phyloP scores from a whole-genome alignment of 2,113 vertebrate species.

The Alectura lathami region DNA sequence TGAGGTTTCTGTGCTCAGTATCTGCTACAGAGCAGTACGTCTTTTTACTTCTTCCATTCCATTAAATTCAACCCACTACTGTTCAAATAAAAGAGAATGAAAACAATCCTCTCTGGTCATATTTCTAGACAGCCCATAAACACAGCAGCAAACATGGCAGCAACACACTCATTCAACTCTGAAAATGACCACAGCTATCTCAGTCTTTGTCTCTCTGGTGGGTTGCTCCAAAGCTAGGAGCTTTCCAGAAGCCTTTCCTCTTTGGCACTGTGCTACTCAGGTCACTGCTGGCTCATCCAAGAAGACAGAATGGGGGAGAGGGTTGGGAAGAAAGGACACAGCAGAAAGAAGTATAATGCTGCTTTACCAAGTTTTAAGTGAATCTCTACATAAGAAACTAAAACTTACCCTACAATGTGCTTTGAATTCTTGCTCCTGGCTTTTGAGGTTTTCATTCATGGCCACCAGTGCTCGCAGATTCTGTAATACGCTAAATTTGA shows the following conservation, averaged over 20 bases:
- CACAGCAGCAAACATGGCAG: background rate
- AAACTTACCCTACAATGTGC: conserved; percentile 90
- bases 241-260: background rate
- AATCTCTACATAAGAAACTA: background rate
- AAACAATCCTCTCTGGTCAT: background rate
- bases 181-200: background rate
- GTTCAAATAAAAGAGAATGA: background rate
- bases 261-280: background rate
- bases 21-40: background rate
- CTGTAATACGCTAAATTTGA: conserved; percentile 82
- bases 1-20: background rate
- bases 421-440: conserved; percentile 93
- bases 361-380: background rate
- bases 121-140: background rate
- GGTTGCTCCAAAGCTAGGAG: background rate
- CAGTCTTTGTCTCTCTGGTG: background rate
- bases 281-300: background rate
- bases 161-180: background rate
- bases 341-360: background rate
- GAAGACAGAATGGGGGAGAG: background rate
- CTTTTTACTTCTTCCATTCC: background rate
- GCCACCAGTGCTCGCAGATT: conserved; percentile 88
- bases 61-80: background rate
- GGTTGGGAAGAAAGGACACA: background rate
- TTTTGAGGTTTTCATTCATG: conserved; percentile 94